Evolutionary conservation across 2,113 vertebrate genomes (phyloP).

Genomic region (Gymnarchus niloticus): DNA sequence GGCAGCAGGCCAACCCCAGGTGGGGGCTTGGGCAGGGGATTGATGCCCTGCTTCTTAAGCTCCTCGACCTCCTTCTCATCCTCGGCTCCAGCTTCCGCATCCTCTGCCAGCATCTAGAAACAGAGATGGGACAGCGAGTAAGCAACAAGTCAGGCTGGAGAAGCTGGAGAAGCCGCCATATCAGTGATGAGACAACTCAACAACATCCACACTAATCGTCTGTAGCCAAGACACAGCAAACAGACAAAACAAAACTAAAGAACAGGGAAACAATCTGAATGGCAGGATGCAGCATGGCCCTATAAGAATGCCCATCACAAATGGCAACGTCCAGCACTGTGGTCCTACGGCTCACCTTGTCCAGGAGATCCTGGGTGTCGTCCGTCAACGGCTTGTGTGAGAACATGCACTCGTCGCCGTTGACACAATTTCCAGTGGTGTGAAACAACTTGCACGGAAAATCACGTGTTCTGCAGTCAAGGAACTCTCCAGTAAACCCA

Average conservation of each 20-base stretch:
- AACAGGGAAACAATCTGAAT: not conserved
- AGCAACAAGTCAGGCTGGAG: not conserved
- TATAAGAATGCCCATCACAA: not conserved
- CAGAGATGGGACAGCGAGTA: not conserved
- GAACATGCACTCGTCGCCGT: slow-evolving; percentile 93
- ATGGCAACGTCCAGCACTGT: not conserved
- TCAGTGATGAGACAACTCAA: not conserved
- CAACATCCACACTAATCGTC: not conserved
- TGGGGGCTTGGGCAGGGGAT: slow-evolving; percentile 77
- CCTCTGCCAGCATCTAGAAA: slow-evolving; percentile 81
- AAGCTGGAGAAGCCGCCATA: not conserved
- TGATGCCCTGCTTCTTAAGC: slow-evolving; percentile 93
- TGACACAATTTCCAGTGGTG: slow-evolving; percentile 92
- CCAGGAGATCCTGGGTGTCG: slow-evolving; percentile 83
- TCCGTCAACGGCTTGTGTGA: slow-evolving; percentile 82
- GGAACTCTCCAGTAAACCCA: slow-evolving; percentile 40
- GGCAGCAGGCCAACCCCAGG: slow-evolving; percentile 77
- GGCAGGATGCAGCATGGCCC: not conserved
- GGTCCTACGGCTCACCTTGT: slow-evolving; percentile 74
- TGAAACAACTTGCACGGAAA: slow-evolving; percentile 94
- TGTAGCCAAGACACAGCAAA: not conserved
- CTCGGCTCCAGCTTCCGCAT: slow-evolving; percentile 86
- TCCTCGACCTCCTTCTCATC: slow-evolving; percentile 95
- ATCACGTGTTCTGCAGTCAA: slow-evolving; percentile 73
- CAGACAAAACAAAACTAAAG: not conserved